phyloP scores from a whole-genome alignment of 2,888 invertebrate species.

The Platycheirus albimanus region DNA sequence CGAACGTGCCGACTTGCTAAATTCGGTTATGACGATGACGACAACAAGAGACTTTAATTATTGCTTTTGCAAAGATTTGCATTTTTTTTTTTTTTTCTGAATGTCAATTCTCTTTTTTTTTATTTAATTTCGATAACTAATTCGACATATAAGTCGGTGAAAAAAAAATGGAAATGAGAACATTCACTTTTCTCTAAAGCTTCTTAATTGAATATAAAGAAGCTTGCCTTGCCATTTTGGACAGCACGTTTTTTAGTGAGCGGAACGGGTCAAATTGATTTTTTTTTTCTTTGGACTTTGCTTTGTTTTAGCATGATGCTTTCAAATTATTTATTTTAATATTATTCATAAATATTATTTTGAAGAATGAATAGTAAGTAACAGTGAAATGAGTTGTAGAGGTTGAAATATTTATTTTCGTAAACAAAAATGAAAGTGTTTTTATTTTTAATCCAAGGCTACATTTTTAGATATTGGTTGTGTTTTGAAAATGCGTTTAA shows the following conservation, averaged over 20 bases:
- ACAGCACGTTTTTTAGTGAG: not conserved
- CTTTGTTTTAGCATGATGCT: not conserved
- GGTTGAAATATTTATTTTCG: no score
- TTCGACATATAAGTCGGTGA: slow-evolving; percentile 12
- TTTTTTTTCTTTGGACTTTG: not conserved
- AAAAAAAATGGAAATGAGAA: not conserved
- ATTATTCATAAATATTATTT: not conserved
- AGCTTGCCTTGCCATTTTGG: not conserved
- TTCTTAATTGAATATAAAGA: slow-evolving; percentile 7
- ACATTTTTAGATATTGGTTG: no score
- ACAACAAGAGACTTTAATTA: slow-evolving; percentile 21
- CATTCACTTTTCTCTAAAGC: slow-evolving; percentile 14
- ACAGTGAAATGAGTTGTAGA: not conserved
- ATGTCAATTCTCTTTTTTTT: slow-evolving; percentile 13
- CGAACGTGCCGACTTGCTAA: slow-evolving; percentile 3
- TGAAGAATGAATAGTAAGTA: not conserved
- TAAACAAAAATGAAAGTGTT: no score
- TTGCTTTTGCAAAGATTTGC: slow-evolving; percentile 10
- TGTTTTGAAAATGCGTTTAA: no score
- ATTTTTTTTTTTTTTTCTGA: slow-evolving; percentile 3
- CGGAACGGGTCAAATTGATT: not conserved
- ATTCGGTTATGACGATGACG: not conserved
- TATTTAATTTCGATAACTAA: not conserved
- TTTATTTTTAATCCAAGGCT: no score
- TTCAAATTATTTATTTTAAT: not conserved